Base-by-base conservation (phyloP, 2,113 vertebrate species). In the Poeciliopsis occidentalis region DNA sequence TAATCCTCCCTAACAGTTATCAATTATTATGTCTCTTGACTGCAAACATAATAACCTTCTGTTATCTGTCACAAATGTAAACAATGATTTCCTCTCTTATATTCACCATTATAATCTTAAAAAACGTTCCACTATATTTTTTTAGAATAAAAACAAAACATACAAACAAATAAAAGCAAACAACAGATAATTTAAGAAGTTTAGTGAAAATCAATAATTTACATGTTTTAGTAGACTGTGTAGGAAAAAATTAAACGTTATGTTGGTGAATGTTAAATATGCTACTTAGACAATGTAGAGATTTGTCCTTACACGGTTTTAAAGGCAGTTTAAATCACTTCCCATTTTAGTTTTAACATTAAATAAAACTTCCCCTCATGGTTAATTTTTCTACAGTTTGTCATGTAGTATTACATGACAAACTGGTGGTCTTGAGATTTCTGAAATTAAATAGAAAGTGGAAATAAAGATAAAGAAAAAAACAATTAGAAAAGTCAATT, bases 51-150 rank as follows among this genome's bases (percentile, higher is more conserved):
- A 27, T 24, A 60, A 13, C 10, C 29, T 32, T 64, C 71, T 26
- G 57, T 70, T 79, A 84, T 87, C 85, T 61, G 57, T 39, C 32
- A 4, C 19, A 32, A 82, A 78, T 60, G 22, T 11, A 73, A 85
- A 54, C 64, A 73, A 67, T 24, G 64, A 41, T 64, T 79, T 74
- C 69, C 79, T 65, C 8, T 15, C 60, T 66, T 15, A 27, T 29
- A 51, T 44, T 39, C 67, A 65, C 64, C 41, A 64, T 57, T 68
- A 12, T 0, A 34, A 37, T 15, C 82, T 31, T 27, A 34, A 67
- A 37, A 27, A 29, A 66, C 61, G 30, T 37, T 8, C 6, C 62
- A 76, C n/a, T 34, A 1, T 41, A 22, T 44, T 57, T 26, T 41
- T 66, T 32, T 64, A 34, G 34, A 37, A 3, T 5, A 29, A 76